These are phyloP conservation scores for Scytalopus superciliaris DNA, from an alignment of 2,113 vertebrate genomes.

Conservation along the genomic window DNA sequence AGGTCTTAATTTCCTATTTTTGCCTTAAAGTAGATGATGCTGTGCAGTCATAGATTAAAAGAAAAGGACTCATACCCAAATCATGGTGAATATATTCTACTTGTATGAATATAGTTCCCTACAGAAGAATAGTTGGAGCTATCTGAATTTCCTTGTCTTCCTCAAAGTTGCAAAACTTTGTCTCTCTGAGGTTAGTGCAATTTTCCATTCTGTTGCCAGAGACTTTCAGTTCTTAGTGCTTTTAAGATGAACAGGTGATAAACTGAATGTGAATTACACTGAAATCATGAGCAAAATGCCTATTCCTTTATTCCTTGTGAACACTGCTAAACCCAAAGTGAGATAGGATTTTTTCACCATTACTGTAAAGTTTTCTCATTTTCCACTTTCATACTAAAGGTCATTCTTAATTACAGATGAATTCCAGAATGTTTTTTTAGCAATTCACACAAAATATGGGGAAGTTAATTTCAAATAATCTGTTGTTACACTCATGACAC, in stretches of 20 bases:
- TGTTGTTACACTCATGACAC: neutral
- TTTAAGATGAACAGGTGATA: neutral
- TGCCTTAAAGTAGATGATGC: neutral
- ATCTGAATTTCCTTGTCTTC: neutral
- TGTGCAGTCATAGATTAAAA: neutral
- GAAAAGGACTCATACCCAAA: neutral
- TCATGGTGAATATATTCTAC: neutral
- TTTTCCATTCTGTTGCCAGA: neutral
- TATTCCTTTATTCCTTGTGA: neutral
- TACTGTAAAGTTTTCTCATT: neutral
- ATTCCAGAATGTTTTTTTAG: neutral
- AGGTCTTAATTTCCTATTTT: neutral
- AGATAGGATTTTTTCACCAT: neutral
- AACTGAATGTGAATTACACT: neutral
- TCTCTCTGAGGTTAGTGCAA: neutral
- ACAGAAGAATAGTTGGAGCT: neutral
- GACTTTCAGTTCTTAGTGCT: neutral
- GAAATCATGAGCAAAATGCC: neutral
- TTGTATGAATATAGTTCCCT: neutral
- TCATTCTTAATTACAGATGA: neutral
- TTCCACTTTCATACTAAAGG: neutral
- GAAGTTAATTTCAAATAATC: neutral
- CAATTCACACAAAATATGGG: neutral
- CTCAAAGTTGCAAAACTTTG: rapidly evolving
- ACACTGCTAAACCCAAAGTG: neutral